Evolutionary conservation across 2,888 invertebrate genomes (phyloP).

Genomic region (Gandaritis pyraliata): DNA sequence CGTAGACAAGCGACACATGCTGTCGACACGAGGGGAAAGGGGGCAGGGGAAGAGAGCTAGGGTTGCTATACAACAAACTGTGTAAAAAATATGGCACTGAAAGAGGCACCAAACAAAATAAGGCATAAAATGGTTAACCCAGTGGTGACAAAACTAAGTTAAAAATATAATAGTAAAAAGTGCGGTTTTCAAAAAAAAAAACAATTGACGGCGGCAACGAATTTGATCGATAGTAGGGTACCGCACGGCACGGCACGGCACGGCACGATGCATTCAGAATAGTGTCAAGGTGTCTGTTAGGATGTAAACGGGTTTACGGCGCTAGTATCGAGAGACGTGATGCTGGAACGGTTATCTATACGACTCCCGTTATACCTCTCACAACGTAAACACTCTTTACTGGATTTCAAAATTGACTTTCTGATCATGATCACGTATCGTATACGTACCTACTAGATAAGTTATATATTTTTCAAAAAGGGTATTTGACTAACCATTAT

Average conservation of each 20-base stretch:
- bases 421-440: too few species aligned
- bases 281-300: constrained; percentile 20
- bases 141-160: too few species aligned
- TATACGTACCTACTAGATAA: too few species aligned
- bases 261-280: constrained; percentile 17
- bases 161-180: too few species aligned
- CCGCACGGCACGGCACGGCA: constrained; percentile 3
- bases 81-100: too few species aligned
- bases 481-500: too few species aligned
- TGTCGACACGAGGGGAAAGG: constrained; percentile 31
- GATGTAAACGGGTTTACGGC: constrained; percentile 25
- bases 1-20: constrained; percentile 41
- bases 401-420: neutral
- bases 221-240: too few species aligned
- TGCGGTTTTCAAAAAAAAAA: too few species aligned
- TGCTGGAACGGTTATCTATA: constrained; percentile 6
- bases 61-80: neutral
- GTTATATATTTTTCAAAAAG: too few species aligned
- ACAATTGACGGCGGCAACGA: too few species aligned
- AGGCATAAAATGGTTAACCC: too few species aligned
- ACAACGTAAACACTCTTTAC: neutral
- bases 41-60: constrained; percentile 5
- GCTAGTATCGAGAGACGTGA: constrained; percentile 18
- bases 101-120: too few species aligned
- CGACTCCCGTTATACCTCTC: neutral